These are phyloP conservation scores for Aethina tumida DNA, from an alignment of 1,140 invertebrate genomes.

Conservation along the genomic window DNA sequence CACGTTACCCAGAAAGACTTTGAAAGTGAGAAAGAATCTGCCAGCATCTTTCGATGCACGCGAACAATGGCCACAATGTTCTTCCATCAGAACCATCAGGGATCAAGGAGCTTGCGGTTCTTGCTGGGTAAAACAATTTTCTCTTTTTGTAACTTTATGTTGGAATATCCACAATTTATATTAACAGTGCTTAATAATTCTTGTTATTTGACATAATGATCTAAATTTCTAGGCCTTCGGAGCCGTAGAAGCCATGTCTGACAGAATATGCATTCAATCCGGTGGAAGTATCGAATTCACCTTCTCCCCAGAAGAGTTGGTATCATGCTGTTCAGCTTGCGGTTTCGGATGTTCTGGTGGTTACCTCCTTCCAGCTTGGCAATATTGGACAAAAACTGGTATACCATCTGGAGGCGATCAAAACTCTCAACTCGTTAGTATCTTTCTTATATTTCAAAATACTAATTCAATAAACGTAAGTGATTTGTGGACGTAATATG, in stretches of 20 bases:
- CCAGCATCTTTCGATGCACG: constrained; percentile 73
- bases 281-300: constrained; percentile 44
- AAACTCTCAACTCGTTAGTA: too few relatives aligned
- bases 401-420: too few relatives aligned
- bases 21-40: too few relatives aligned
- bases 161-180: too few relatives aligned
- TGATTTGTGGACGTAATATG: too few relatives aligned
- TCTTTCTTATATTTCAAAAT: too few relatives aligned
- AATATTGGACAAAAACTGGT: constrained; percentile 49
- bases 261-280: constrained; percentile 54
- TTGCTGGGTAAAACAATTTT: constrained; percentile 48
- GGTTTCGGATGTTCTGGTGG: constrained; percentile 54
- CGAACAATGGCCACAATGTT: constrained; percentile 71
- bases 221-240: constrained; percentile 46
- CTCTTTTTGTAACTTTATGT: too few relatives aligned
- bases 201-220: too few relatives aligned
- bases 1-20: too few relatives aligned
- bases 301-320: constrained; percentile 50
- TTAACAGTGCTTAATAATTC: too few relatives aligned
- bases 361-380: constrained; percentile 48
- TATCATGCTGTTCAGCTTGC: constrained; percentile 45
- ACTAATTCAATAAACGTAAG: too few relatives aligned
- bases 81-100: constrained; percentile 63
- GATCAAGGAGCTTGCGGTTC: constrained; percentile 63
- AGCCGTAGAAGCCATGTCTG: constrained; percentile 56